Percentiles rank a stretch among this genome's conserved stretches.
Evolutionary conservation across 2,797 vertebrate genomes (phyloP).

Genomic region (Champsocephalus gunnari): DNA sequence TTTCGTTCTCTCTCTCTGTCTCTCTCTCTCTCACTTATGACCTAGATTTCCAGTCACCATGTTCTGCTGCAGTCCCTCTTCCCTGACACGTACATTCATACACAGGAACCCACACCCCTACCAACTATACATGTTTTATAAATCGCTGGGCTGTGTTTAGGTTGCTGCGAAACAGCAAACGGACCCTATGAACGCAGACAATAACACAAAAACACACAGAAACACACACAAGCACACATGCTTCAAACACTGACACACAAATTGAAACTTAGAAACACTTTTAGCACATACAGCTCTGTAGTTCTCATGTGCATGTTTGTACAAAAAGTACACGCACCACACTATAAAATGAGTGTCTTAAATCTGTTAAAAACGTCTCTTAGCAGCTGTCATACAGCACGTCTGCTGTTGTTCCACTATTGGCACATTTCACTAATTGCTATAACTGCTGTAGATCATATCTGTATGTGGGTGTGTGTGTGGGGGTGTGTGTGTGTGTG

Average conservation of each 20-base stretch:
- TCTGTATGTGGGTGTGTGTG: not conserved
- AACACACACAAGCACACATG: not conserved
- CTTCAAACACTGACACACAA: no score
- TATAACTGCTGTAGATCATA: not conserved
- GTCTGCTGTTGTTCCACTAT: slow-evolving; percentile 2
- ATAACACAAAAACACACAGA: not conserved
- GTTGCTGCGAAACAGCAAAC: slow-evolving; percentile 38
- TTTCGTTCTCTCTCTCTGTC: not conserved
- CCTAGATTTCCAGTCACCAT: slow-evolving; percentile 59
- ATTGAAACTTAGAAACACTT: not conserved
- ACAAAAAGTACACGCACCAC: not conserved
- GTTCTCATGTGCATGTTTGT: no score
- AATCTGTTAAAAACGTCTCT: not conserved
- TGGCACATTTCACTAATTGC: not conserved
- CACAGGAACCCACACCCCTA: slow-evolving; percentile 7
- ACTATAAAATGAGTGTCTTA: not conserved
- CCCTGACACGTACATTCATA: slow-evolving; percentile 43
- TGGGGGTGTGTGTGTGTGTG: not conserved
- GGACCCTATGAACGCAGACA: not conserved
- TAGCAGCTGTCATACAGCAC: slow-evolving; percentile 8
- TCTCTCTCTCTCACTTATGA: slow-evolving; percentile 39
- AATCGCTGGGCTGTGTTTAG: slow-evolving; percentile 39
- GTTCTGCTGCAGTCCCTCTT: slow-evolving; percentile 50
- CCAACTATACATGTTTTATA: slow-evolving; percentile 59
- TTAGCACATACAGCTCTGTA: no score